These are phyloP conservation scores for Danio jaintianensis DNA, from an alignment of 2,797 vertebrate genomes.

Conservation along the genomic window DNA sequence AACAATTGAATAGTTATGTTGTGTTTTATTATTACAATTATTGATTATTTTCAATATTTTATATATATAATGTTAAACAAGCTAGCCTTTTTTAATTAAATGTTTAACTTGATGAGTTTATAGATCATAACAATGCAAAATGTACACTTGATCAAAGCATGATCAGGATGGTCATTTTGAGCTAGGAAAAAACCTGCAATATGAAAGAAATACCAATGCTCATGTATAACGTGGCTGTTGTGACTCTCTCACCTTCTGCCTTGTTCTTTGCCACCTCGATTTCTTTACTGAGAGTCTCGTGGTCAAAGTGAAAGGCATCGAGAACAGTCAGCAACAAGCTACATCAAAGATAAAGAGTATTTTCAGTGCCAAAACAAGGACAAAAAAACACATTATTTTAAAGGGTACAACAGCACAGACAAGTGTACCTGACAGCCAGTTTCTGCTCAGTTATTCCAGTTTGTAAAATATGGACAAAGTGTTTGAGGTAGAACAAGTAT, in stretches of 20 bases:
- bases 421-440: slow-evolving; percentile 87
- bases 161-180: too few species aligned
- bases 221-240: background rate
- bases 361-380: background rate
- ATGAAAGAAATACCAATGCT: too few species aligned
- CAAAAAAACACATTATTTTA: background rate
- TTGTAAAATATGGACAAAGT: slow-evolving; percentile 92
- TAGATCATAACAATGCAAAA: too few species aligned
- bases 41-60: too few species aligned
- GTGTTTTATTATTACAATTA: too few species aligned
- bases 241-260: slow-evolving; percentile 78
- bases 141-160: too few species aligned
- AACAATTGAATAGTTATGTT: too few species aligned
- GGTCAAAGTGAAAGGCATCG: slow-evolving; percentile 95
- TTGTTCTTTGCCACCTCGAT: slow-evolving; percentile 80
- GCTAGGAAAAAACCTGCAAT: too few species aligned
- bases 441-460: slow-evolving; percentile 86
- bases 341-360: slow-evolving; percentile 23
- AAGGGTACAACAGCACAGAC: background rate
- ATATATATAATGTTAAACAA: too few species aligned
- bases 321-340: slow-evolving; percentile 92
- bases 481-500: slow-evolving; percentile 91
- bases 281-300: slow-evolving; percentile 87
- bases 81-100: too few species aligned
- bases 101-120: too few species aligned